Conservation (phyloP, 2,888 invertebrate genomes). For the Lepidonotus clava region DNA sequence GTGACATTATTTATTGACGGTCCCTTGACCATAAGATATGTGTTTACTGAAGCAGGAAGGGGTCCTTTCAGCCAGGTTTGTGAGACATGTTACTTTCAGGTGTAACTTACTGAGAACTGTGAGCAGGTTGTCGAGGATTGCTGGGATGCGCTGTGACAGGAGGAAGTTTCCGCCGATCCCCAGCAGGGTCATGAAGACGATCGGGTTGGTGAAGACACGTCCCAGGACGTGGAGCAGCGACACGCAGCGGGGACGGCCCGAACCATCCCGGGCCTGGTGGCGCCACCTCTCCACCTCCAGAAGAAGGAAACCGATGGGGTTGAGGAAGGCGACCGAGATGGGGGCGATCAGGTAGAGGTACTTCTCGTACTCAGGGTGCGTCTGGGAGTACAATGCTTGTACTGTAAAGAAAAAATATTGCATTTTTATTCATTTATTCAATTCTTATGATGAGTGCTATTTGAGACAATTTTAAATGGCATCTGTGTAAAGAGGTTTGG, state of each 20-base stretch:
- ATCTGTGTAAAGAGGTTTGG: no score
- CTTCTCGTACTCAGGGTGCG: slow-evolving; percentile 93
- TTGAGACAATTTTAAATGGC: no score
- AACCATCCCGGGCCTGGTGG: background rate
- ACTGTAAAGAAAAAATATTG: slow-evolving; percentile 83
- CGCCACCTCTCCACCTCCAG: slow-evolving; percentile 86
- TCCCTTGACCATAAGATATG: no score
- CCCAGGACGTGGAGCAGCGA: slow-evolving; percentile 68
- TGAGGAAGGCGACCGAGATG: slow-evolving; percentile 93
- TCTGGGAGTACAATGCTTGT: slow-evolving; percentile 89
- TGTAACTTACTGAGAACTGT: slow-evolving; percentile 83
- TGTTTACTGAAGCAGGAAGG: no score
- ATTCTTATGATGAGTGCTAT: no score
- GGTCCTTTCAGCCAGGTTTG: no score
- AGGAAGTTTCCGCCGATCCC: slow-evolving; percentile 92
- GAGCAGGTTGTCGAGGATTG: slow-evolving; percentile 87
- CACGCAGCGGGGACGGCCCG: background rate
- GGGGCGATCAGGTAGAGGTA: slow-evolving; percentile 97
- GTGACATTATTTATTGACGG: no score
- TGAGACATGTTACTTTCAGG: no score
- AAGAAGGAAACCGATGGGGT: slow-evolving; percentile 93
- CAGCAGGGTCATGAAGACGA: slow-evolving; percentile 94
- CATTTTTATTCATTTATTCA: no score
- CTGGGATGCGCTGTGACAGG: slow-evolving; percentile 89
- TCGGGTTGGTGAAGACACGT: slow-evolving; percentile 90